Evolutionary conservation across 2,797 vertebrate species (phyloP), one percentile per base, ranked within the genome.

Genomic region (Pogoniulus pusillus): DNA sequence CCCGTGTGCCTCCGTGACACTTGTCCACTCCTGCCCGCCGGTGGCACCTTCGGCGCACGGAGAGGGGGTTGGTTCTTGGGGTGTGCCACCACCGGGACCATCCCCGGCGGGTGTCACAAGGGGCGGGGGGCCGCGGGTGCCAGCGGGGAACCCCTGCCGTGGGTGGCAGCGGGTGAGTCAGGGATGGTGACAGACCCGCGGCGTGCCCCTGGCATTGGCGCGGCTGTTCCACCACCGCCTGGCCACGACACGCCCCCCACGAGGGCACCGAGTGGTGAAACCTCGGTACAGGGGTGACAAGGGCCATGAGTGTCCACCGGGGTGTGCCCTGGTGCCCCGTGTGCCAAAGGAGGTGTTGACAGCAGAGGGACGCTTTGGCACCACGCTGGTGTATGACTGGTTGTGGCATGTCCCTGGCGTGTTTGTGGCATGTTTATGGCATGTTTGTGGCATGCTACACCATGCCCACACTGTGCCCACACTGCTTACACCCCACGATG

Each of bases 71-170:
- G 3, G 26, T 30, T 20, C 7, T 7, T 16, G 51, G 34, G 1
- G 2, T 82, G 10, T 47, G 14, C 30, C 27, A 9, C 51, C 29
- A 27, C 51, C 27, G 20, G 60, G 45, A 16, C 59, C 82, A 53
- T 37, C 37, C 53, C 1, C 35, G 18, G 0, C 12, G 0, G 2
- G 1, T 20, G 32, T 13, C 49, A 1, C 39, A 6, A 12, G 12
- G 23, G 0, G 16, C 10, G 2, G 4, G 69, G 73, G 77, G 76
- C 75, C 23, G 5, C 8, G 65, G 63, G 69, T 34, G 85, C 29
- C 64, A 6, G 2, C 7, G 43, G 91, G 91, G 27, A 93, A 89
- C 51, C 91, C 93, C 89, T 8, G 24, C 16, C 7, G 87, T 70
- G 85, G 91, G 88, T 2, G 93, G 84, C 69, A 24, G 64, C 51